Conservation (phyloP, 2,888 invertebrate genomes). For the Leucophenga montana region DNA sequence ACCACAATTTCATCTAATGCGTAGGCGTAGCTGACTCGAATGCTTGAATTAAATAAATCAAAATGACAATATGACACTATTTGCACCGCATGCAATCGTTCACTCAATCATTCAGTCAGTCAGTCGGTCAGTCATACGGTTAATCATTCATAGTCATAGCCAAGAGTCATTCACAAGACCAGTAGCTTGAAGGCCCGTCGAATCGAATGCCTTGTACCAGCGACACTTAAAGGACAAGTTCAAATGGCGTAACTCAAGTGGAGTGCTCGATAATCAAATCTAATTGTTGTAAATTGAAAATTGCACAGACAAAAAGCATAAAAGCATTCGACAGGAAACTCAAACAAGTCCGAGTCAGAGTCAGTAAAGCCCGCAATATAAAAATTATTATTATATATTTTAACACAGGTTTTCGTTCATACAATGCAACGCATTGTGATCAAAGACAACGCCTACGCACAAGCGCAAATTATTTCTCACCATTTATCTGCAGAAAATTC, state of each 20-base stretch:
- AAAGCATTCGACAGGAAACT: too few species aligned
- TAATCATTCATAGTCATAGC: conserved; percentile 12
- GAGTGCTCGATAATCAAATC: conserved; percentile 37
- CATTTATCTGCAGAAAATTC: conserved; percentile 70
- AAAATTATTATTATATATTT: too few species aligned
- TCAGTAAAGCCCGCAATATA: too few species aligned
- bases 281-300: conserved; percentile 21
- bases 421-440: not conserved
- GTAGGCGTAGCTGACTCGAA: too few species aligned
- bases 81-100: conserved; percentile 20
- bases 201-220: not conserved
- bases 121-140: not conserved
- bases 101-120: not conserved
- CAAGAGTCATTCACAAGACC: conserved; percentile 16
- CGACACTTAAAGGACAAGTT: conserved; percentile 35
- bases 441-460: conserved; percentile 32
- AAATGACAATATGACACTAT: conserved; percentile 58
- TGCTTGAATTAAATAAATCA: conserved; percentile 43
- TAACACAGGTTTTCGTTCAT: too few species aligned
- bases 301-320: too few species aligned
- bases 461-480: conserved; percentile 68
- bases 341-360: too few species aligned
- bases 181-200: conserved; percentile 10
- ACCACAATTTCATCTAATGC: too few species aligned
- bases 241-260: conserved; percentile 33